A percentile compares a stretch with the other conserved stretches of the same genome.
Conservation (phyloP, 2,888 invertebrate species). For the Alitta virens region DNA sequence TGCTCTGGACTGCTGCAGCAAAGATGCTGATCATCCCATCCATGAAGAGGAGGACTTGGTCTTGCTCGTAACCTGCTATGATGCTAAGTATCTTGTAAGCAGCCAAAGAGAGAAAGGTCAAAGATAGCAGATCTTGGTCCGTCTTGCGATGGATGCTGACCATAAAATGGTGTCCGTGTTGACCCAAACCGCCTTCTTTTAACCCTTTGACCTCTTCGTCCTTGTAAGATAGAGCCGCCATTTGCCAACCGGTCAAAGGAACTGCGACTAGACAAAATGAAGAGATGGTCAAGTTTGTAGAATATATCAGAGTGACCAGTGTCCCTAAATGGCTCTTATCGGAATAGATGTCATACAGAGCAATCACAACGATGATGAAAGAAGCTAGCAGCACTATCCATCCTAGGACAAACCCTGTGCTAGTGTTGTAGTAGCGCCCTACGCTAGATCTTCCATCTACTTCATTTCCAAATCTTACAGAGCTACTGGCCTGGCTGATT, state of each 20-base stretch:
- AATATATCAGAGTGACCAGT: background rate
- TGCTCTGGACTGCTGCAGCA: background rate
- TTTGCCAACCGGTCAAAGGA: slow-evolving; percentile 1
- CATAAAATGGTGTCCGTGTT: background rate
- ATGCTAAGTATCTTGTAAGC: background rate
- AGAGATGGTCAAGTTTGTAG: slow-evolving; percentile 3
- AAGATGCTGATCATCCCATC: background rate
- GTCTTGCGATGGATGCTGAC: background rate
- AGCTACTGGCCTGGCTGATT: too few relatives aligned
- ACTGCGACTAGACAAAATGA: background rate
- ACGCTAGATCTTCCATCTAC: too few relatives aligned
- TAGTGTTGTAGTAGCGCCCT: slow-evolving; percentile 4
- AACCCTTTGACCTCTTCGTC: slow-evolving; percentile 2
- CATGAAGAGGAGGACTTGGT: background rate
- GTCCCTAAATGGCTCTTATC: background rate
- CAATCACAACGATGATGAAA: background rate
- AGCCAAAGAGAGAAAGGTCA: slow-evolving; percentile 3
- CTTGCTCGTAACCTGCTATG: slow-evolving; percentile 3
- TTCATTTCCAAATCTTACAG: too few relatives aligned
- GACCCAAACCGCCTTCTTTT: background rate
- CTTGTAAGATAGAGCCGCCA: background rate
- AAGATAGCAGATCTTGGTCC: background rate
- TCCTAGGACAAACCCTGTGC: background rate
- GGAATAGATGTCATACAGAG: background rate
- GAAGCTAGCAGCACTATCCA: background rate